Percentiles rank a stretch among this genome's conserved stretches.
These are phyloP conservation scores for Lasioglossum zephyrum DNA, from an alignment of 2,888 invertebrate genomes.

Conservation along the genomic window DNA sequence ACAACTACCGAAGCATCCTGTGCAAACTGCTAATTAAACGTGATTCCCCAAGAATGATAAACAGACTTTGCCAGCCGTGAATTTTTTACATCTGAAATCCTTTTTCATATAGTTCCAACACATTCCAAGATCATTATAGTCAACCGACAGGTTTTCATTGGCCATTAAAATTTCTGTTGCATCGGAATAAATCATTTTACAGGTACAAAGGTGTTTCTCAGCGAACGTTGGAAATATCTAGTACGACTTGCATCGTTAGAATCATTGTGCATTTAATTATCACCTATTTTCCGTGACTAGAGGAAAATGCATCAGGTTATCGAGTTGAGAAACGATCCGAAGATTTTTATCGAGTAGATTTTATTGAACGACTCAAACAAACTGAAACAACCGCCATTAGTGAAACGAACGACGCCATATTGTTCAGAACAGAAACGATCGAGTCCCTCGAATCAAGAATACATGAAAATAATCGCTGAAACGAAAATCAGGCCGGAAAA, in stretches of 20 bases:
- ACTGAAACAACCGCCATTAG: background rate
- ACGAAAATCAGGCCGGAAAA: background rate
- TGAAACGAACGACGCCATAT: background rate
- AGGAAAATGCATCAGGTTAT: background rate
- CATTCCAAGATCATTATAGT: background rate
- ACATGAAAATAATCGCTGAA: background rate
- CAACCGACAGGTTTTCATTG: background rate
- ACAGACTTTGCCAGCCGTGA: conserved; percentile 16
- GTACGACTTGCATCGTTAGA: background rate
- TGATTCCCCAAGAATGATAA: conserved; percentile 25
- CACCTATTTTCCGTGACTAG: background rate
- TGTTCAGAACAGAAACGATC: background rate
- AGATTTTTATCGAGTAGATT: background rate
- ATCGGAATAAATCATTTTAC: background rate
- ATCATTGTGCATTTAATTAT: conserved; percentile 1
- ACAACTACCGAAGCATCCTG: background rate
- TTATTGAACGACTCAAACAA: background rate
- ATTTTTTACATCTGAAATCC: too few relatives aligned
- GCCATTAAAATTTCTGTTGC: background rate
- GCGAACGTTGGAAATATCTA: background rate
- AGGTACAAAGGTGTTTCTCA: background rate
- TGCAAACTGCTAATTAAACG: background rate
- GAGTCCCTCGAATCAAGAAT: background rate
- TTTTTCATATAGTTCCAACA: background rate
- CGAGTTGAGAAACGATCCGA: background rate